Conservation (phyloP, 2,888 invertebrate species). For the Leptinotarsa haldemani region DNA sequence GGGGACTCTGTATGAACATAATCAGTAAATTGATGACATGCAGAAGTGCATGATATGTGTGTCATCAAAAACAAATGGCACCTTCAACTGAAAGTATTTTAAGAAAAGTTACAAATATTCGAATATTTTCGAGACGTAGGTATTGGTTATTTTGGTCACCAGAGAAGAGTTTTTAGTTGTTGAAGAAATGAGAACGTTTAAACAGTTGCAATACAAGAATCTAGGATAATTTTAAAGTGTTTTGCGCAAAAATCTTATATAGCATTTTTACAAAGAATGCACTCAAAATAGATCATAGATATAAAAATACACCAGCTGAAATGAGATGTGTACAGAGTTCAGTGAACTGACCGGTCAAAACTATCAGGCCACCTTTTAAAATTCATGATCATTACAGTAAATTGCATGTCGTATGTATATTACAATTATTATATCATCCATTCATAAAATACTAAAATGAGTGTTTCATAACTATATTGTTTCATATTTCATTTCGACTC, state of each 20-base stretch:
- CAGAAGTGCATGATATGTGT: no score
- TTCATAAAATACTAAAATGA: no score
- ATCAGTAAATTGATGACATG: not conserved
- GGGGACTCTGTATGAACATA: not conserved
- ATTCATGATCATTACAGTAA: not conserved
- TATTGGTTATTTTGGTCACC: no score
- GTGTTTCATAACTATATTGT: no score
- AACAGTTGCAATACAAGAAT: no score
- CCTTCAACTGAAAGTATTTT: not conserved
- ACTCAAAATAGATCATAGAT: not conserved
- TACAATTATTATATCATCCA: no score
- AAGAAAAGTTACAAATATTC: not conserved
- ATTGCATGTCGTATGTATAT: not conserved
- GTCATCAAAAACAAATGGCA: no score
- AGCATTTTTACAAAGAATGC: not conserved
- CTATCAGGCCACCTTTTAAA: not conserved
- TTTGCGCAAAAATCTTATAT: not conserved
- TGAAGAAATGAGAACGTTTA: no score
- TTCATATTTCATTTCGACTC: no score
- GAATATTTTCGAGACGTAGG: not conserved
- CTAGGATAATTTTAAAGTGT: not conserved
- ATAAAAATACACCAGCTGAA: not conserved
- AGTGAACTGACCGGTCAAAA: conserved; percentile 1
- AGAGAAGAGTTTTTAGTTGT: no score
- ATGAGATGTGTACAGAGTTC: not conserved